Evolutionary conservation across 2,888 invertebrate species (phyloP).

Genomic region (Apamea crenata): DNA sequence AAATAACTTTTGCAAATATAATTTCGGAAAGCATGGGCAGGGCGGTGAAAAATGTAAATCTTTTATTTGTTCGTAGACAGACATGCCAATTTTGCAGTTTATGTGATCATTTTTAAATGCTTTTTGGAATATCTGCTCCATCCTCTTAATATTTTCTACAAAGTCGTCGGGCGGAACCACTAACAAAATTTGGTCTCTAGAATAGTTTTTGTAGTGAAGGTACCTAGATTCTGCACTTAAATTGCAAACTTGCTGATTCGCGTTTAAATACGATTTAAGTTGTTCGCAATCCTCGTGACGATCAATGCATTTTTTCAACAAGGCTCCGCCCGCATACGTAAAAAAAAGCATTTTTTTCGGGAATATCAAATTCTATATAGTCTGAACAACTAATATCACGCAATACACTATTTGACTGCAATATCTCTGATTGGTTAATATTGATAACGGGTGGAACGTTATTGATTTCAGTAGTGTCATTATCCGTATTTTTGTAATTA

Average conservation of each 20-base stretch:
- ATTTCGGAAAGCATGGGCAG: slow-evolving; percentile 40
- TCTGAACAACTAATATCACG: slow-evolving; percentile 34
- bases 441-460: slow-evolving; percentile 20
- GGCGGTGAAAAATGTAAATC: slow-evolving; percentile 33
- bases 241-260: slow-evolving; percentile 15
- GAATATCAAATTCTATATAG: slow-evolving; percentile 38
- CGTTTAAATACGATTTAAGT: slow-evolving; percentile 18
- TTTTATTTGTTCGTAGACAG: slow-evolving; percentile 35
- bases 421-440: slow-evolving; percentile 25
- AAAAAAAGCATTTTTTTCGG: slow-evolving; percentile 36
- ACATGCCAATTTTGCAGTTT: slow-evolving; percentile 33
- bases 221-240: slow-evolving; percentile 21
- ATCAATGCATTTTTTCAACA: slow-evolving; percentile 42
- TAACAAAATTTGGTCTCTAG: slow-evolving; percentile 21
- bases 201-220: slow-evolving; percentile 18
- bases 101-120: slow-evolving; percentile 37
- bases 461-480: slow-evolving; percentile 30
- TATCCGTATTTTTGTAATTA: slow-evolving; percentile 12
- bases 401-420: slow-evolving; percentile 25
- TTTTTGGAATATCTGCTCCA: slow-evolving; percentile 45
- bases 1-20: slow-evolving; percentile 37
- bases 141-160: slow-evolving; percentile 42
- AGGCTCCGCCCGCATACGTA: slow-evolving; percentile 36
- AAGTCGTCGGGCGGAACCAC: slow-evolving; percentile 43
- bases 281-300: slow-evolving; percentile 16